Evolutionary conservation across 2,797 vertebrate species (phyloP), one percentile per base, ranked within the genome.

Genomic region (Sebastes itinus): DNA sequence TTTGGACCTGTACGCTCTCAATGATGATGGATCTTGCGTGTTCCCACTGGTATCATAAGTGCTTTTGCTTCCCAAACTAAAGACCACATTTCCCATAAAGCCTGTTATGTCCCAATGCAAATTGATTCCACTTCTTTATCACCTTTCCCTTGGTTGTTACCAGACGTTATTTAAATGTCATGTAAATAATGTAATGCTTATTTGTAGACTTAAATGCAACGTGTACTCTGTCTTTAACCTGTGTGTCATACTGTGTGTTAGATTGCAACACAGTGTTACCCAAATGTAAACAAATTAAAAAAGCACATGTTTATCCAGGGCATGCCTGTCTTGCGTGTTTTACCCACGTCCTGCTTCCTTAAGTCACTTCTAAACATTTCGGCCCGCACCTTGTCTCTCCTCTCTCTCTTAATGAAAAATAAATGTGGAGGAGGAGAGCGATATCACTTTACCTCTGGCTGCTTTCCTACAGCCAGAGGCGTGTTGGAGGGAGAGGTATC

Each of bases 401-500:
- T 14, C 13, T 60, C 54, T 42, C 33, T 56, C 70, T 18, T 78
- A 3, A 63, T 84, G 3, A 89, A 84, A 81, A 72, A 88, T 75
- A 33, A 38, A 89, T 84, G 82, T 66, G 32, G 52, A 42, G 23
- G 56, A 61, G 1, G 33, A 82, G 38, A 7, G 59, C 46, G 70
- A 22, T 0, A 63, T 82, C 42, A 5, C 4, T 68, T 86, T 83
- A 68, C 62, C 35, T 10, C 16, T 56, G 64, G 14, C 42, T 72
- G 27, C 7, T n/a, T 46, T 62, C n/a, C 42, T 46, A 14, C 6
- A 49, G 10, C 10, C 9, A 12, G 38, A 49, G 25, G 42, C 5
- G 0, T 54, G 35, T 55, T 0, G 32, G 0, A 59, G 30, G 5
- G 46, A 42, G 16, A 20, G 0, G 6, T 18, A 20, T 18, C 4